Conservation (phyloP, 2,888 invertebrate species). For the Lamproptera curius region DNA sequence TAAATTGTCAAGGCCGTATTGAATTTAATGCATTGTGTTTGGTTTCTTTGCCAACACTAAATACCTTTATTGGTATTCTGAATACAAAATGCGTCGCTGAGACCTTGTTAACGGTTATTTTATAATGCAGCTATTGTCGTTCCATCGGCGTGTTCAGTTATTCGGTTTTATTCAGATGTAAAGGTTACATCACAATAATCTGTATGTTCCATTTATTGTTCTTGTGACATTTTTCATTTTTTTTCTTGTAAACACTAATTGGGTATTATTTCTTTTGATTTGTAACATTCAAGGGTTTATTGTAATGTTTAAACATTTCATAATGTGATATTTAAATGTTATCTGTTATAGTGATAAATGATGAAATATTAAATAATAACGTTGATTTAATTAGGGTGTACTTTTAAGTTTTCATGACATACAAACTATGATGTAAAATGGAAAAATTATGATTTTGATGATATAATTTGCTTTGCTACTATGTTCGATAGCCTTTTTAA, state of each 20-base stretch:
- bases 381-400: slow-evolving; percentile 51
- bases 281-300: slow-evolving; percentile 61
- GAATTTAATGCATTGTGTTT: no score
- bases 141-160: not conserved
- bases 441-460: slow-evolving; percentile 1
- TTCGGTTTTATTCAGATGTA: no score
- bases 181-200: no score
- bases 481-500: not conserved
- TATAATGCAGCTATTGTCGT: not conserved
- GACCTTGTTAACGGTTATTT: not conserved
- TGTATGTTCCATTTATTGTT: slow-evolving; percentile 31
- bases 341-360: slow-evolving; percentile 70
- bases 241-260: slow-evolving; percentile 31
- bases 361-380: slow-evolving; percentile 50
- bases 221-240: slow-evolving; percentile 42
- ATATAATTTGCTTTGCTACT: slow-evolving; percentile 1
- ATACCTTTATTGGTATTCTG: no score
- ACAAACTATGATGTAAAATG: slow-evolving; percentile 27
- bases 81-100: no score
- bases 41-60: no score
- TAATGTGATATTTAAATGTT: slow-evolving; percentile 76
- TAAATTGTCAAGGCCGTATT: no score
- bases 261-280: slow-evolving; percentile 42
- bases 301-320: slow-evolving; percentile 62
- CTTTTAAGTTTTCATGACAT: slow-evolving; percentile 66